Percentiles rank a stretch among this genome's conserved stretches.
phyloP scores from a whole-genome alignment of 1,140 invertebrate genomes.

The Sarcophaga bullata region DNA sequence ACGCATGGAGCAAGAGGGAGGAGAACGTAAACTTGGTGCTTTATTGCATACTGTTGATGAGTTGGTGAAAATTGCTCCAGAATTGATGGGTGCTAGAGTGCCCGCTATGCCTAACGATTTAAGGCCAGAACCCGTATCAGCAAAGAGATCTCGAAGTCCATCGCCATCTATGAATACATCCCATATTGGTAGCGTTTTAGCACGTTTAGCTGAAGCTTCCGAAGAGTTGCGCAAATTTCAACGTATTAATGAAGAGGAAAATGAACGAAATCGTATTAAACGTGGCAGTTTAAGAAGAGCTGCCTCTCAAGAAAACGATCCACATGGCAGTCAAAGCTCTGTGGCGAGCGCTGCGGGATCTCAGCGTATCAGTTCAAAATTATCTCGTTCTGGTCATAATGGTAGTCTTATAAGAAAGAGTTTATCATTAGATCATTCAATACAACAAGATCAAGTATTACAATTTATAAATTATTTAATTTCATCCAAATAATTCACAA shows the following conservation, averaged over 20 bases:
- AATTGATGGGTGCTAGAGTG: conserved; percentile 65
- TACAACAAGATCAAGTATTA: conserved; percentile 63
- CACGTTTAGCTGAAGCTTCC: conserved; percentile 67
- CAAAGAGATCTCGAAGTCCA: conserved; percentile 59
- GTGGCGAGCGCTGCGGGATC: conserved; percentile 57
- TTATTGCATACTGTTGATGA: conserved; percentile 83
- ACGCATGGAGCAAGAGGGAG: conserved; percentile 67
- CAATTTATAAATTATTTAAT: too few relatives aligned
- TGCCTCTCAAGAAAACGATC: conserved; percentile 67
- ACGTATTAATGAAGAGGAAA: conserved; percentile 66
- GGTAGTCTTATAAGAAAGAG: conserved; percentile 76
- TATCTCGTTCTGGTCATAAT: conserved; percentile 66
- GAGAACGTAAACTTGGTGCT: conserved; percentile 61
- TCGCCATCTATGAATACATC: conserved; percentile 65
- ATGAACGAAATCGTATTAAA: conserved; percentile 66
- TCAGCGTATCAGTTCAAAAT: conserved; percentile 60
- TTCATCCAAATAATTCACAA: background rate
- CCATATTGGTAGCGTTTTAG: conserved; percentile 59
- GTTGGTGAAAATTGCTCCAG: conserved; percentile 77
- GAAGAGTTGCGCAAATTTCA: conserved; percentile 68
- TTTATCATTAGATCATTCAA: conserved; percentile 80
- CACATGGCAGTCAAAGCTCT: conserved; percentile 60
- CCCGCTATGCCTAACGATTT: conserved; percentile 54
- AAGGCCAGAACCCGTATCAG: conserved; percentile 59
- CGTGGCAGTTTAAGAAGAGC: conserved; percentile 65